Conservation (phyloP, 2,888 invertebrate species). For the Habrosyne pyritoides region DNA sequence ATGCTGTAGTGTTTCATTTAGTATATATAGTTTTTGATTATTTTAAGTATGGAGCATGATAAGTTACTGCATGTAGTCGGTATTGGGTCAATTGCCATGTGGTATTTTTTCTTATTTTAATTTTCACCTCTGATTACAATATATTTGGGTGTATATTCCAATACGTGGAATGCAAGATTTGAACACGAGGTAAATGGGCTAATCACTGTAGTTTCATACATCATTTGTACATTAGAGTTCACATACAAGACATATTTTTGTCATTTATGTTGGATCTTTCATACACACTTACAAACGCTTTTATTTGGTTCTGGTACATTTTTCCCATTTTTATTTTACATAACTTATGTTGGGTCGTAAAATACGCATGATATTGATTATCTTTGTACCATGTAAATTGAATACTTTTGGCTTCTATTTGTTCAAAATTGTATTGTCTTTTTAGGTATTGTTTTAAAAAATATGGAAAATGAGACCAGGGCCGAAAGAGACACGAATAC, state of each 20-base stretch:
- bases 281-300: slow-evolving; percentile 21
- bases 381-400: slow-evolving; percentile 30
- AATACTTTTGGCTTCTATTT: slow-evolving; percentile 30
- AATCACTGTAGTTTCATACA: neutral
- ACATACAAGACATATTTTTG: slow-evolving; percentile 7
- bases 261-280: neutral
- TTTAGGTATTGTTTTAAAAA: slow-evolving; percentile 69
- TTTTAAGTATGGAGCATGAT: neutral
- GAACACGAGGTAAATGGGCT: too few relatives aligned
- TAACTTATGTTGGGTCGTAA: slow-evolving; percentile 31
- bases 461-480: slow-evolving; percentile 77
- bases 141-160: neutral
- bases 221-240: neutral
- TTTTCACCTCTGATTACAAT: neutral
- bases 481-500: slow-evolving; percentile 77
- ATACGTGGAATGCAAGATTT: too few relatives aligned
- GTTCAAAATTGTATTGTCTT: slow-evolving; percentile 60
- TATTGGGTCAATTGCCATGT: neutral
- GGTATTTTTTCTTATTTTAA: neutral
- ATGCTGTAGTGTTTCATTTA: neutral
- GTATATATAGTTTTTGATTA: neutral
- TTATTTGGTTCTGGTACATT: slow-evolving; percentile 79
- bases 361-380: slow-evolving; percentile 26
- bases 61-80: neutral
- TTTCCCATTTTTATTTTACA: slow-evolving; percentile 44